Conservation (phyloP, 2,888 invertebrate genomes). For the Tenthredo distinguenda region DNA sequence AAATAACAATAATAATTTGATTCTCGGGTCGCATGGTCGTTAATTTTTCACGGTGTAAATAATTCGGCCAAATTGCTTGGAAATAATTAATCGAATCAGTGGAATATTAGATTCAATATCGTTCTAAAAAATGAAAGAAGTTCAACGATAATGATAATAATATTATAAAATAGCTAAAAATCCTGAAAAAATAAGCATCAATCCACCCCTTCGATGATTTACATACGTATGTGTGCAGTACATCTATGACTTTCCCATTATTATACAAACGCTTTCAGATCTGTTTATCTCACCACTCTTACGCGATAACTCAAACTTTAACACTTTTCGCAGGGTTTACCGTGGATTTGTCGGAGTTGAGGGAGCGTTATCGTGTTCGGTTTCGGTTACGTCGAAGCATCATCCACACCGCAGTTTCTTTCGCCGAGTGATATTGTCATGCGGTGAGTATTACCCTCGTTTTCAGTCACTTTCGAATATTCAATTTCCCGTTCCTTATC, state of each 20-base stretch:
- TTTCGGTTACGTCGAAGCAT: not conserved
- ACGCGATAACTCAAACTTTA: not conserved
- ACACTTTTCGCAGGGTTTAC: conserved; percentile 9
- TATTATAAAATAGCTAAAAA: not conserved
- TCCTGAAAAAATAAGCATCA: not conserved
- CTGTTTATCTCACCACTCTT: not conserved
- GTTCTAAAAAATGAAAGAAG: not conserved
- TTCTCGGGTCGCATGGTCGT: too few species aligned
- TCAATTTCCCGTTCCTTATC: not conserved
- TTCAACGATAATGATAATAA: not conserved
- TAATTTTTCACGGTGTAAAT: not conserved
- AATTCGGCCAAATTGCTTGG: not conserved
- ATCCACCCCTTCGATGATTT: not conserved
- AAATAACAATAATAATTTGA: not conserved
- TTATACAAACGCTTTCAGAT: not conserved
- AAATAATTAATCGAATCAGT: not conserved
- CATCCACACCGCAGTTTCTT: not conserved
- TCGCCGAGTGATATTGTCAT: conserved; percentile 39
- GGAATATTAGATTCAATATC: not conserved
- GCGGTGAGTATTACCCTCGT: conserved; percentile 20
- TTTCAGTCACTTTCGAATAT: not conserved
- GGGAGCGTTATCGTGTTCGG: conserved; percentile 21
- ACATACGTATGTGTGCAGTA: not conserved
- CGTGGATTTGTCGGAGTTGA: conserved; percentile 31
- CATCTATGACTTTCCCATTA: not conserved